A percentile compares a stretch with the other conserved stretches of the same genome.
Evolutionary conservation across 2,797 vertebrate species (phyloP).

Genomic region (Cryptoprocta ferox): DNA sequence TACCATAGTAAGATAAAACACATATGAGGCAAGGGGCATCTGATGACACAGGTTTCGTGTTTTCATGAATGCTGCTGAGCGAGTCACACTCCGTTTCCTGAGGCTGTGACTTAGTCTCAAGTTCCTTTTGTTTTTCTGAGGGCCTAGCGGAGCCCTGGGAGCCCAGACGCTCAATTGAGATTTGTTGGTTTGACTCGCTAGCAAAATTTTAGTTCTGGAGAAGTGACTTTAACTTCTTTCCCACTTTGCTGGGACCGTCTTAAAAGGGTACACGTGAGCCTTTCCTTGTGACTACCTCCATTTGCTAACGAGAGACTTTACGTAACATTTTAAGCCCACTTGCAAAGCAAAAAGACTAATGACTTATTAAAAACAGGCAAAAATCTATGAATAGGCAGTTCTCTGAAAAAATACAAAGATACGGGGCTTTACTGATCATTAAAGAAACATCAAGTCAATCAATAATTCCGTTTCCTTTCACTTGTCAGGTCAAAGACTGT

Average conservation of each 20-base stretch:
- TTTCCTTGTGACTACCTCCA: slow-evolving; percentile 30
- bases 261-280: neutral
- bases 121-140: neutral
- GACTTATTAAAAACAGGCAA: neutral
- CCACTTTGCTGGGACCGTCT: neutral
- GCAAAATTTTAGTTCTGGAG: slow-evolving; percentile 13
- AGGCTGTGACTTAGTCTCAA: neutral
- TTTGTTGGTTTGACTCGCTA: neutral
- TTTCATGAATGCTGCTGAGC: neutral
- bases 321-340: neutral
- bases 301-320: neutral
- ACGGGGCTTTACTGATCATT: neutral
- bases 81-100: neutral
- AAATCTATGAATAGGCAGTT: neutral
- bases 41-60: neutral
- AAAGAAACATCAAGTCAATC: neutral
- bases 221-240: slow-evolving; percentile 11
- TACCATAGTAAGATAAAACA: neutral
- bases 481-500: neutral
- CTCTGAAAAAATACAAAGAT: neutral
- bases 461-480: neutral
- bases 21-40: neutral
- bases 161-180: neutral
- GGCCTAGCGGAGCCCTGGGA: neutral
- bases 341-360: neutral